phyloP scores from a whole-genome alignment of 2,888 invertebrate genomes.

The Steromphala cineraria region DNA sequence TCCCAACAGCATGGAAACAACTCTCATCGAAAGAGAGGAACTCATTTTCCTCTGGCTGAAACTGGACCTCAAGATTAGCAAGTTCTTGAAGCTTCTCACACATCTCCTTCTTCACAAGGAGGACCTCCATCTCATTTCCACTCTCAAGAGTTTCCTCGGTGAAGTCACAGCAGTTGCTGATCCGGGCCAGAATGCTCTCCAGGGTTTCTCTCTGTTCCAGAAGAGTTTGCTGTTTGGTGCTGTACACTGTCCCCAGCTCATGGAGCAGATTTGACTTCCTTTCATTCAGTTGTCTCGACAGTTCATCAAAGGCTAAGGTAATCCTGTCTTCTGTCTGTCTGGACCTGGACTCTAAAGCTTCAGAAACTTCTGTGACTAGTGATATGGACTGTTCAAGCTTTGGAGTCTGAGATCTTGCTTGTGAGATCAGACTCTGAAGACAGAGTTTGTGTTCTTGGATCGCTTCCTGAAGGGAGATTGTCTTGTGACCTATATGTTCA shows the following conservation, averaged over 20 bases:
- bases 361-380: slow-evolving; percentile 60
- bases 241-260: slow-evolving; percentile 70
- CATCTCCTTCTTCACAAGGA: slow-evolving; percentile 77
- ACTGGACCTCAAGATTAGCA: slow-evolving; percentile 57
- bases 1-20: slow-evolving; percentile 64
- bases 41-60: slow-evolving; percentile 73
- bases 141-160: slow-evolving; percentile 77
- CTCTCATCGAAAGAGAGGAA: slow-evolving; percentile 71
- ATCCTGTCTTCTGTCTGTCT: slow-evolving; percentile 68
- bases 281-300: slow-evolving; percentile 68
- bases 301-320: slow-evolving; percentile 69
- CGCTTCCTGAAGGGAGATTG: slow-evolving; percentile 75
- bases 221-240: slow-evolving; percentile 71
- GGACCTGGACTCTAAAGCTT: slow-evolving; percentile 55
- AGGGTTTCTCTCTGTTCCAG: slow-evolving; percentile 72
- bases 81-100: slow-evolving; percentile 75
- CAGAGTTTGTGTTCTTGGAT: slow-evolving; percentile 74
- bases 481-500: slow-evolving; percentile 76
- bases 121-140: slow-evolving; percentile 76
- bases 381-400: slow-evolving; percentile 69
- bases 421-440: slow-evolving; percentile 67
- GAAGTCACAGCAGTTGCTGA: slow-evolving; percentile 76
- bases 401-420: slow-evolving; percentile 71
- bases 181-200: slow-evolving; percentile 73
- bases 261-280: slow-evolving; percentile 69